A percentile compares a stretch with the other conserved stretches of the same genome.
These are phyloP conservation scores for Hydrolagus affinis DNA, from an alignment of 2,113 vertebrate genomes.

Conservation along the genomic window DNA sequence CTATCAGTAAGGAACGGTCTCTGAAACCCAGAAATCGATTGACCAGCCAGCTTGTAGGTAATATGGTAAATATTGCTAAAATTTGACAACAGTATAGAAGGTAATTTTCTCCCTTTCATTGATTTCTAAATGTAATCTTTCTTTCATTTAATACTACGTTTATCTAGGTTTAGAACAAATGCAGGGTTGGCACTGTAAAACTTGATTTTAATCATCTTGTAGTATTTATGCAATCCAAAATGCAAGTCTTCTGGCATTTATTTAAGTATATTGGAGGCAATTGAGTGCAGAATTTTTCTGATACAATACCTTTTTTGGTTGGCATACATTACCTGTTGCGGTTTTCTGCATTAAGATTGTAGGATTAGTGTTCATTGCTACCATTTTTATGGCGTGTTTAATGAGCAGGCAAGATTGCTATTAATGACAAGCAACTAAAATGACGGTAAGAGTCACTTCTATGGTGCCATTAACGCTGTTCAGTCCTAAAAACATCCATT, in stretches of 20 bases:
- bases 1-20: constrained; percentile 39
- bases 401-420: neutral
- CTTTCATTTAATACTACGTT: neutral
- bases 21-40: neutral
- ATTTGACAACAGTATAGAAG: neutral
- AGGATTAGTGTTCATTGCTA: neutral
- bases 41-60: neutral
- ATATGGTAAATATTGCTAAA: neutral
- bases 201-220: too few species aligned
- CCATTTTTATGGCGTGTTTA: constrained; percentile 7
- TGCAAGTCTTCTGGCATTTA: neutral
- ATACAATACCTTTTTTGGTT: neutral
- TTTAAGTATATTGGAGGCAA: neutral
- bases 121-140: neutral
- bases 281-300: neutral
- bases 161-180: constrained; percentile 1
- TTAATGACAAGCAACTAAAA: too few species aligned
- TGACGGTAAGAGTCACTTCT: too few species aligned
- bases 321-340: neutral
- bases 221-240: too few species aligned
- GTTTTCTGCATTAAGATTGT: constrained; percentile 8
- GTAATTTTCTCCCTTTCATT: neutral
- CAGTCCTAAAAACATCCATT: neutral
- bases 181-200: too few species aligned
- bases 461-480: too few species aligned